Base-by-base conservation (phyloP, 1,140 invertebrate species). In the Agrypnia vestita region DNA sequence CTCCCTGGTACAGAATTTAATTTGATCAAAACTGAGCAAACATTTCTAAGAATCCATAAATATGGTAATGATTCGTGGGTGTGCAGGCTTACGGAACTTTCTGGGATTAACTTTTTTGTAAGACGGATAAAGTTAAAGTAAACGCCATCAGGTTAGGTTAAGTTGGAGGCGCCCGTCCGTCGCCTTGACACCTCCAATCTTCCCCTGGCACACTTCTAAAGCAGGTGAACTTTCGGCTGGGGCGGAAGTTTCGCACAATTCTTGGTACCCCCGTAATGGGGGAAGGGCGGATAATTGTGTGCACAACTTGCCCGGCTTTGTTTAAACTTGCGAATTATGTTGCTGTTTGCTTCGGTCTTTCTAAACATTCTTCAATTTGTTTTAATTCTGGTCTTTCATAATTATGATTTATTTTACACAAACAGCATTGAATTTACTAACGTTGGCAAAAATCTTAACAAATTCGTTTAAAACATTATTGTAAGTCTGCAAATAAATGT, bases 131-230 rank as follows among this genome's bases (percentile, higher is more conserved):
- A 72, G 69, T 72, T 53, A 55, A 51, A 51, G 47, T 72, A 72
- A 72, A 55, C 46, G 69, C 69, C 69, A 72, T 72, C 69, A n/a
- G 69, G 6, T 25, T 19, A 44, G 49, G 67, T 49, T 71, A 49
- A 47, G 47, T 43, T 43, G 21, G 17, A 15, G 19, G 69, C n/a
- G 10, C 69, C 21, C 74, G 74, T 76, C 74, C 62, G 74, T 7
- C n/a, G 44, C 44, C 35, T 56, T 77, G 76, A 77, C 76, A 77
- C 61, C 76, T 77, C 61, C 76, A 69, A 77, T 77, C 62, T 69
- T 67, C 59, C 17, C 47, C 17, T 9, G 43, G 47, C 74, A 76
- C 74, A 43, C 49, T 67, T 67, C 43, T 19, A 25, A 43, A 64
- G 21, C 74, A 56, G 59, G 74, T 44, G 62, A 76, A 76, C 56